A percentile compares a stretch with the other conserved stretches of the same genome.
Evolutionary conservation across 2,888 invertebrate genomes (phyloP).

Genomic region (Syrista parreyssii): DNA sequence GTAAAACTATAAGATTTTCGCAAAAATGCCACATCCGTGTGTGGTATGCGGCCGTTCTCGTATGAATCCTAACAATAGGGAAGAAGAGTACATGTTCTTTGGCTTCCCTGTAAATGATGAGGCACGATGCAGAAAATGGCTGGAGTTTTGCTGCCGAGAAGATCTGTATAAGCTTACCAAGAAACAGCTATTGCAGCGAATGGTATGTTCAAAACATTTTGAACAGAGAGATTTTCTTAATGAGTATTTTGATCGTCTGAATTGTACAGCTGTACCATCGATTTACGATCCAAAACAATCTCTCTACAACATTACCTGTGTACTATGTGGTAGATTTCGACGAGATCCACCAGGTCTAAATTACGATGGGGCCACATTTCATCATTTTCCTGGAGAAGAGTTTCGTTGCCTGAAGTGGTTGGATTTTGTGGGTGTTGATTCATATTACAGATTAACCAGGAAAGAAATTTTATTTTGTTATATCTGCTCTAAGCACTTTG

Average conservation of each 20-base stretch:
- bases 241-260: slow-evolving; percentile 59
- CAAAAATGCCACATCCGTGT: slow-evolving; percentile 63
- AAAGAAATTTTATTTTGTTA: slow-evolving; percentile 63
- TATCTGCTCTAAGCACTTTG: slow-evolving; percentile 62
- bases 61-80: slow-evolving; percentile 62
- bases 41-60: slow-evolving; percentile 64
- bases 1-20: not conserved
- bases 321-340: slow-evolving; percentile 54
- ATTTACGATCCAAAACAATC: slow-evolving; percentile 62
- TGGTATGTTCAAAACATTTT: slow-evolving; percentile 64
- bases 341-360: slow-evolving; percentile 51
- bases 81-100: slow-evolving; percentile 63
- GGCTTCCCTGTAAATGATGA: slow-evolving; percentile 64
- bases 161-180: slow-evolving; percentile 62
- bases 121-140: slow-evolving; percentile 56
- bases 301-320: slow-evolving; percentile 61
- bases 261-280: slow-evolving; percentile 55
- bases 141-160: slow-evolving; percentile 62
- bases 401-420: slow-evolving; percentile 62
- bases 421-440: slow-evolving; percentile 62
- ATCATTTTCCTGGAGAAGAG: slow-evolving; percentile 64
- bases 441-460: slow-evolving; percentile 60
- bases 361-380: slow-evolving; percentile 60
- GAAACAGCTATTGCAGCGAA: slow-evolving; percentile 60
- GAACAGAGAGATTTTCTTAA: slow-evolving; percentile 55